Evolutionary conservation across 2,797 vertebrate genomes (phyloP).

Genomic region (Serranus cabrilla): DNA sequence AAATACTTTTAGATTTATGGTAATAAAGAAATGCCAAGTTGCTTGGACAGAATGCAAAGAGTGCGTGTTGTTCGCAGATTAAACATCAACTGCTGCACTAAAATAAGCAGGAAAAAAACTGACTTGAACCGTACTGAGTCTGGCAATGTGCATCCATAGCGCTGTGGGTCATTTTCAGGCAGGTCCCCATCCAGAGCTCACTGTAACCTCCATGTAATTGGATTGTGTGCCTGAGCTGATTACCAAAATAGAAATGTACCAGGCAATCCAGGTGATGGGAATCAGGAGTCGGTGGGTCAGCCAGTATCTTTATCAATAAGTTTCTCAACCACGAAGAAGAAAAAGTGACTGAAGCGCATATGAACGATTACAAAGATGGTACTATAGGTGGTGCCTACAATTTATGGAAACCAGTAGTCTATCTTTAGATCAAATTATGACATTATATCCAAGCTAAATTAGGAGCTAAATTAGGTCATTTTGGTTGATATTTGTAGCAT

Average conservation of each 20-base stretch:
- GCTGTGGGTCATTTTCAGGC: constrained; percentile 59
- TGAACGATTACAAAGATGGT: not conserved
- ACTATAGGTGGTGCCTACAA: not conserved
- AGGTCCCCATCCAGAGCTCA: constrained; percentile 40
- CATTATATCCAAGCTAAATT: not conserved
- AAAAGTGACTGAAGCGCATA: not conserved
- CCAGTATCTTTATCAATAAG: constrained; percentile 58
- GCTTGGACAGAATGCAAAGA: not conserved
- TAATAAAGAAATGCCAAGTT: constrained; percentile 1
- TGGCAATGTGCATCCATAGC: constrained; percentile 26
- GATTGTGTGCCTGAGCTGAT: constrained; percentile 82
- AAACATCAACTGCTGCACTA: not conserved
- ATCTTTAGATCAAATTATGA: not conserved
- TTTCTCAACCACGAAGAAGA: constrained; percentile 37
- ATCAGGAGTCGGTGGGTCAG: constrained; percentile 67
- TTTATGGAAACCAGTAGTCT: not conserved
- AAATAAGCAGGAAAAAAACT: not conserved
- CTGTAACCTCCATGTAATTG: constrained; percentile 77
- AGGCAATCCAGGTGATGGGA: constrained; percentile 74
- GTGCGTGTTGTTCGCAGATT: not conserved
- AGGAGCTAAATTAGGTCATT: not conserved
- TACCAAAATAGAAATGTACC: constrained; percentile 80
- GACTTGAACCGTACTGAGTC: constrained; percentile 17
- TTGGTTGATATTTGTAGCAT: not conserved
- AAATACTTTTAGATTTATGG: not conserved